A percentile compares a stretch with the other conserved stretches of the same genome.
Conservation (phyloP, 2,797 vertebrate genomes). For the Holocentrus rufus region DNA sequence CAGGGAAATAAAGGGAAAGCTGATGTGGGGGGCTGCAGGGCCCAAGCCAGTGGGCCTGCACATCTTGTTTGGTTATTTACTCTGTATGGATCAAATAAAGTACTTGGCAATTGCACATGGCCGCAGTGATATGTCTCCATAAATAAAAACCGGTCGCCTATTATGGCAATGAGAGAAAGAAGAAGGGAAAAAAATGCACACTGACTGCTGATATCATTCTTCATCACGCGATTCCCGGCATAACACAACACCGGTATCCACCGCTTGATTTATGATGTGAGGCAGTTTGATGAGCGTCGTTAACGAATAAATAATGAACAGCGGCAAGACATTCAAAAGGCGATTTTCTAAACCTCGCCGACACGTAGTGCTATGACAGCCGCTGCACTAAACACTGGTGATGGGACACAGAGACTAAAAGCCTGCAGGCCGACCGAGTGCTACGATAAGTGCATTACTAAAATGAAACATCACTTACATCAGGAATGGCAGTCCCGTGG, state of each 20-base stretch:
- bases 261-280: background rate
- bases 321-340: slow-evolving; percentile 4
- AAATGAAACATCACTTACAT: slow-evolving; percentile 71
- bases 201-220: slow-evolving; percentile 18
- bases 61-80: background rate
- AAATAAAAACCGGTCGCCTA: slow-evolving; percentile 21
- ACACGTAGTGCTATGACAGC: slow-evolving; percentile 33
- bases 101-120: slow-evolving; percentile 33
- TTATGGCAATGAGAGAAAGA: background rate
- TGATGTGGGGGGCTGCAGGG: slow-evolving; percentile 32
- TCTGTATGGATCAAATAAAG: background rate
- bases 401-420: slow-evolving; percentile 17
- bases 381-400: slow-evolving; percentile 32
- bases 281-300: background rate
- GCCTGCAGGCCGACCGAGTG: slow-evolving; percentile 47
- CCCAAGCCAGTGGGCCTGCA: slow-evolving; percentile 44
- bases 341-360: slow-evolving; percentile 18
- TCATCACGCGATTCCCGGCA: background rate
- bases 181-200: background rate
- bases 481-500: slow-evolving; percentile 59
- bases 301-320: background rate
- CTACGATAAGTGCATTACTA: slow-evolving; percentile 11
- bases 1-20: slow-evolving; percentile 19
- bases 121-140: slow-evolving; percentile 27
- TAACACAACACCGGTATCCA: slow-evolving; percentile 12